These are phyloP conservation scores for Ancistrus triradiatus DNA, from an alignment of 2,113 vertebrate species.

Conservation along the genomic window DNA sequence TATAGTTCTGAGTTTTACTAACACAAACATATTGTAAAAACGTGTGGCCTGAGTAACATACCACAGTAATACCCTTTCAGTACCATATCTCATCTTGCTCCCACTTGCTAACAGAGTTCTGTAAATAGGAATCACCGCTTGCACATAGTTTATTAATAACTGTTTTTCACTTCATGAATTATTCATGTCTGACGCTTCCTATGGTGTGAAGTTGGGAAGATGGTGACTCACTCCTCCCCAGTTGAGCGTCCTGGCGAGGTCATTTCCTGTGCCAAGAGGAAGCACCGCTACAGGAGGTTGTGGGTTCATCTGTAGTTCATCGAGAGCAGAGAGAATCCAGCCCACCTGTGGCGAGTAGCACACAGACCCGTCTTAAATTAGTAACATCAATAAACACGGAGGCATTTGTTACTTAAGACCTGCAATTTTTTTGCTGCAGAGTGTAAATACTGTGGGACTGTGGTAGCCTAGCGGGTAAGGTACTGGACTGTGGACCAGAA, in stretches of 20 bases:
- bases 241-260: conserved; percentile 96
- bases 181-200: conserved; percentile 1
- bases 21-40: no score
- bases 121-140: conserved; percentile 2
- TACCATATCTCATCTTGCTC: no score
- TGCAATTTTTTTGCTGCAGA: no score
- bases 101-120: not conserved
- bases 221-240: conserved; percentile 91
- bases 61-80: no score
- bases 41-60: no score
- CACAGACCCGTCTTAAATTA: not conserved
- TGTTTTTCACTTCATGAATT: conserved; percentile 17
- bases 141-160: conserved; percentile 23
- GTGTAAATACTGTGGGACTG: no score
- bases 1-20: no score
- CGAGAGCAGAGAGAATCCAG: conserved; percentile 95
- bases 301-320: conserved; percentile 91
- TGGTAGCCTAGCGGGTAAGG: no score
- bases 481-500: no score
- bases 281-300: conserved; percentile 93
- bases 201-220: conserved; percentile 26
- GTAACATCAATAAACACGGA: no score
- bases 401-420: no score
- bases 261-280: conserved; percentile 96
- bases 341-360: conserved; percentile 75